Base-by-base conservation (phyloP, 2,113 vertebrate species). In the Nymphicus hollandicus region DNA sequence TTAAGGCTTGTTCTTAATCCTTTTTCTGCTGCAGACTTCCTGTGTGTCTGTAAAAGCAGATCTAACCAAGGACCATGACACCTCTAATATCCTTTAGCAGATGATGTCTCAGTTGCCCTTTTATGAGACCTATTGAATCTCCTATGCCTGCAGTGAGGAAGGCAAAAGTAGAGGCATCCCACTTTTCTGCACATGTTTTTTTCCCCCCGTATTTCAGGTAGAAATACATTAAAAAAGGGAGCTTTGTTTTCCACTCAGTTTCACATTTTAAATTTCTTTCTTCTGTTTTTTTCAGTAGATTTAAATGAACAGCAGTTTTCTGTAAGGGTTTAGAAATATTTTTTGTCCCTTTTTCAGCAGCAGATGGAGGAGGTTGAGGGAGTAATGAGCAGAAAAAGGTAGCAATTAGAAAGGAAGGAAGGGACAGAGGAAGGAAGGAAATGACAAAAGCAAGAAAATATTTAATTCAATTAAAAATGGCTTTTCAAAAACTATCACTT, bases 11-110 rank as follows among this genome's bases (percentile, higher is more conserved):
- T 6, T 81, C 46, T 81, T 94, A 96, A 97, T 94, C 83, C 74
- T 25, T 73, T 66, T 86, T 91, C 80, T 95, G 83, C 76, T 63
- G 68, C 60, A 81, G 68, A 81, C 69, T 97, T 95, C 91, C 96
- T 92, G 88, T 39, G 64, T 81, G 37, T 71, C 83, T 94, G 68
- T 27, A 83, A 93, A 86, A 84, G 72, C 80, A 90, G 76, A 90
- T 70, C 86, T 73, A 53, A 69, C 25, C 25, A 58, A 78, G 53
- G 37, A 69, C 47, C 29, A 4, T 14, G 41, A 69, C 31, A 92
- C 24, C 60, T 83, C 69, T 46, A 33, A 55, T n/a, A 90, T 33
- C 60, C 46, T 78, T 82, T 33, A 70, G 71, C 1, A 3, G 49
- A 49, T 73, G 86, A 88, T 2, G 0, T 50, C 82, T 88, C 71